phyloP scores from a whole-genome alignment of 2,888 invertebrate genomes.

The Pachydiplax longipennis region DNA sequence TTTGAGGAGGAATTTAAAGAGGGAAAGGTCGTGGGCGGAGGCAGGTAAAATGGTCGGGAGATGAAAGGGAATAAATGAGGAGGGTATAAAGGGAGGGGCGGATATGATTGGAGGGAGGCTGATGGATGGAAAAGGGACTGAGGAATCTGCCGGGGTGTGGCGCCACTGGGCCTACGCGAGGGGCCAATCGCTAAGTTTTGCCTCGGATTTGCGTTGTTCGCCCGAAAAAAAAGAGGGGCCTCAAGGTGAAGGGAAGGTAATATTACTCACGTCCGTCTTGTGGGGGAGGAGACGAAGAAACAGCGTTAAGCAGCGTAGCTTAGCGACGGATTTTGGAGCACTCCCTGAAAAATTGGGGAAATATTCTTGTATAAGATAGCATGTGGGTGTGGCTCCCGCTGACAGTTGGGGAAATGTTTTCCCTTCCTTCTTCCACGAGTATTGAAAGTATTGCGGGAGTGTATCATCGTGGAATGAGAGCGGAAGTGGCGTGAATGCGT shows the following conservation, averaged over 20 bases:
- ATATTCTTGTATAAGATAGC: too few species aligned
- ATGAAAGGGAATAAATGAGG: background rate
- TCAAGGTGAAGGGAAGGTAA: constrained; percentile 10
- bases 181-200: background rate
- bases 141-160: background rate
- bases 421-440: too few species aligned
- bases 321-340: background rate
- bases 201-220: background rate
- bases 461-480: too few species aligned
- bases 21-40: background rate
- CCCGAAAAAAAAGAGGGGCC: background rate
- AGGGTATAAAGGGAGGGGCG: background rate
- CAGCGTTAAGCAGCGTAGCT: background rate
- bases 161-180: too few species aligned
- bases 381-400: too few species aligned
- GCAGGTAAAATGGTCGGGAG: background rate
- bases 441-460: too few species aligned
- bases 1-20: background rate
- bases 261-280: constrained; percentile 19
- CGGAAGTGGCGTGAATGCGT: too few species aligned
- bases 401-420: too few species aligned
- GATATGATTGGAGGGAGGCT: background rate
- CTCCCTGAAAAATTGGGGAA: too few species aligned
- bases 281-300: background rate
- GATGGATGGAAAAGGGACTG: background rate